A percentile compares a stretch with the other conserved stretches of the same genome.
Conservation (phyloP, 2,797 vertebrate genomes). For the Microctenopoma steveboyesi region DNA sequence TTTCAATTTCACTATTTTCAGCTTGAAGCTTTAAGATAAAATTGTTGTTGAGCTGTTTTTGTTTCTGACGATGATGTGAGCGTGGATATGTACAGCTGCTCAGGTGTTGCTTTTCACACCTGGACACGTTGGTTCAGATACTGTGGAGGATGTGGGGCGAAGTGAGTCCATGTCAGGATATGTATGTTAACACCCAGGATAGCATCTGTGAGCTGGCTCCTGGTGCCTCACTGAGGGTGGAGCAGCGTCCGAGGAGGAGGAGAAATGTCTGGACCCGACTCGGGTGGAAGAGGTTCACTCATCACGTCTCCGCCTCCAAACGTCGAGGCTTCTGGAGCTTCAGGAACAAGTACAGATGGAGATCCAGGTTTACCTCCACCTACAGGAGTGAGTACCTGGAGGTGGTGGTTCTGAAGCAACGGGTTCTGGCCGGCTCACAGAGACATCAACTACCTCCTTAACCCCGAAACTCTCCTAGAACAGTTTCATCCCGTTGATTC, state of each 20-base stretch:
- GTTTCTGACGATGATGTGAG: no score
- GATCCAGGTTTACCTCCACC: neutral
- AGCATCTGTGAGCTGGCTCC: neutral
- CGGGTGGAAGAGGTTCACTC: conserved; percentile 1
- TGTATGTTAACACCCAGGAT: neutral
- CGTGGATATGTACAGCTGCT: no score
- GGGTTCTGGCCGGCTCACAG: neutral
- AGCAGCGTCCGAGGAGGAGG: conserved; percentile 72
- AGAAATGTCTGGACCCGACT: conserved; percentile 85
- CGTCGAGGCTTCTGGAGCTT: conserved; percentile 62
- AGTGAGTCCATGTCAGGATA: no score
- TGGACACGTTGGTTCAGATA: no score
- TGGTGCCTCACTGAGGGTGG: neutral
- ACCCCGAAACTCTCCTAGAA: no score
- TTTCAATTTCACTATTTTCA: no score
- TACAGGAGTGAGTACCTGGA: conserved; percentile 26
- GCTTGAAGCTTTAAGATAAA: no score
- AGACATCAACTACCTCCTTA: no score
- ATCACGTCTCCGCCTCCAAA: accelerated
- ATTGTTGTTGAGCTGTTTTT: no score
- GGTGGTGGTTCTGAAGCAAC: neutral
- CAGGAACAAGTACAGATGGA: conserved; percentile 58
- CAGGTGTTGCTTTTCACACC: no score
- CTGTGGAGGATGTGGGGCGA: no score
- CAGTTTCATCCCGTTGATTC: no score